phyloP scores from a whole-genome alignment of 1,140 invertebrate genomes.

The Pomacea maculata region DNA sequence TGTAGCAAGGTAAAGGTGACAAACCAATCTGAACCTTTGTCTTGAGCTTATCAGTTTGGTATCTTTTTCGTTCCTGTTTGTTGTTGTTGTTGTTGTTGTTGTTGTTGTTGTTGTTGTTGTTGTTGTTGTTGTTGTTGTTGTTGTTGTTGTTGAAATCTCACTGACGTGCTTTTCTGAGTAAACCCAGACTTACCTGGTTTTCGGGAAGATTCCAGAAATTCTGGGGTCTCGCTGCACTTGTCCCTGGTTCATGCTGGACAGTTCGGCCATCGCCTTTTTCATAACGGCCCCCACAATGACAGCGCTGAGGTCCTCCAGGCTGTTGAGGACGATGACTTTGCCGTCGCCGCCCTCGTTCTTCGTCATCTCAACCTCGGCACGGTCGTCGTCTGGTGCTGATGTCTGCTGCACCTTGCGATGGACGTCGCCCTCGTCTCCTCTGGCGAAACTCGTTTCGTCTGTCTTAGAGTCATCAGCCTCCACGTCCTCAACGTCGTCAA shows the following conservation, averaged over 20 bases:
- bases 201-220: constrained; percentile 18
- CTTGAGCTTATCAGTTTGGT: no score
- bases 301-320: constrained; percentile 54
- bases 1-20: no score
- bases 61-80: no score
- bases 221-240: constrained; percentile 18
- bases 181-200: background rate
- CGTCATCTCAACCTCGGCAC: constrained; percentile 17
- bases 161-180: background rate
- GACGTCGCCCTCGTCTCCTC: constrained; percentile 2
- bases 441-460: background rate
- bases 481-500: constrained; percentile 29
- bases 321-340: constrained; percentile 44
- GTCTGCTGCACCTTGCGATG: constrained; percentile 6
- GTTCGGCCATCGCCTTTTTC: constrained; percentile 38
- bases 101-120: no score
- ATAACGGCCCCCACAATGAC: constrained; percentile 56
- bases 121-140: no score
- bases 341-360: constrained; percentile 12
- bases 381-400: background rate
- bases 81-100: no score
- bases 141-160: no score
- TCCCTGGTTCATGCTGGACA: constrained; percentile 19
- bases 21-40: no score
- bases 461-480: constrained; percentile 24